phyloP scores from a whole-genome alignment of 2,888 invertebrate species.

The Aphidoletes aphidimyza region DNA sequence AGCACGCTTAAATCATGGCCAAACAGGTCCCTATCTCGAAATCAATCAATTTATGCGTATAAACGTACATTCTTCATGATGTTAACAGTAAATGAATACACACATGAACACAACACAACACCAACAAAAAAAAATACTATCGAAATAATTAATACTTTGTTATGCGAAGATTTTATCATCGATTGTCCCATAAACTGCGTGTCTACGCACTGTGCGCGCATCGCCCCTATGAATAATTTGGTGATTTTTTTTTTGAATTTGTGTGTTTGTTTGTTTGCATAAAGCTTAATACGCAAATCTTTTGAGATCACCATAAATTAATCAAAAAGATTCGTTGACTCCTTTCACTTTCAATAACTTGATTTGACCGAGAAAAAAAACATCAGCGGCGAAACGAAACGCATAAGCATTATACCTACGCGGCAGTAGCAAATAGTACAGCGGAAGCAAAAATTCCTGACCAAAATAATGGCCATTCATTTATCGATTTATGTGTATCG shows the following conservation, averaged over 20 bases:
- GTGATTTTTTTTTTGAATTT: no score
- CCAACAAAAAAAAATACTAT: background rate
- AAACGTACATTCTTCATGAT: no score
- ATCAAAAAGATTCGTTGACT: constrained; percentile 17
- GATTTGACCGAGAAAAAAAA: constrained; percentile 3
- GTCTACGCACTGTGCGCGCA: background rate
- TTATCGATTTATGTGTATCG: constrained; percentile 19
- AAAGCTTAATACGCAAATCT: background rate
- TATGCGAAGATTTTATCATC: background rate
- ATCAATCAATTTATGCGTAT: constrained; percentile 10
- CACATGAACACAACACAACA: background rate
- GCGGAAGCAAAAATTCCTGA: background rate
- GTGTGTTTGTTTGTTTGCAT: background rate
- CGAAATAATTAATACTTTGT: background rate
- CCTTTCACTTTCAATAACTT: constrained; percentile 17
- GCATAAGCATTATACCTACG: background rate
- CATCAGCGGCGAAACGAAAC: no score
- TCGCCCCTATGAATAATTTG: background rate
- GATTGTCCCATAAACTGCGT: background rate
- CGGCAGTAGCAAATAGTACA: background rate
- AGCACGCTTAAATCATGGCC: background rate
- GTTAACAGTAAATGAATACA: no score
- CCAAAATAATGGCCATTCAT: background rate
- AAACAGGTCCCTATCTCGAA: background rate
- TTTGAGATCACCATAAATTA: constrained; percentile 8